These are phyloP conservation scores for Esox lucius DNA, from an alignment of 2,797 vertebrate genomes.

Conservation along the genomic window DNA sequence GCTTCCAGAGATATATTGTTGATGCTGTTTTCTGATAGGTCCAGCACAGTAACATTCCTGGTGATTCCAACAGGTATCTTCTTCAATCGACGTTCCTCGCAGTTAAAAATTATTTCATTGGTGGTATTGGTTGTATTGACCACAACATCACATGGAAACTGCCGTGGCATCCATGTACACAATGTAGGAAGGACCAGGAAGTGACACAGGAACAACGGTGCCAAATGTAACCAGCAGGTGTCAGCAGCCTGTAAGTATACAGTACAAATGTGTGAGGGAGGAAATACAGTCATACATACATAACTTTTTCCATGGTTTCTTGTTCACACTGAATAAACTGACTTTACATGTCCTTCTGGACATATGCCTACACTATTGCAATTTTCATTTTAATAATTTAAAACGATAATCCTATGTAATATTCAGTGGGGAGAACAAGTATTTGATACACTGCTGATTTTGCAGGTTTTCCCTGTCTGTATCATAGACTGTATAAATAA, in stretches of 20 bases:
- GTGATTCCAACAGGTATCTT: slow-evolving; percentile 78
- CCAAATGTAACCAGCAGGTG: slow-evolving; percentile 49
- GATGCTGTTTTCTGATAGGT: slow-evolving; percentile 84
- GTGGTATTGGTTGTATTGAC: slow-evolving; percentile 2
- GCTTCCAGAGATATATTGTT: slow-evolving; percentile 55
- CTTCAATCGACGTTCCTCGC: slow-evolving; percentile 65
- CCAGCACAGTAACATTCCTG: slow-evolving; percentile 77
- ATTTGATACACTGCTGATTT: too few species aligned
- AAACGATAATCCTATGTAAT: too few species aligned
- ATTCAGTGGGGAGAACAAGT: too few species aligned
- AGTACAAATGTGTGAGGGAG: too few species aligned
- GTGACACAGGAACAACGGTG: slow-evolving; percentile 61
- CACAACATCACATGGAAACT: slow-evolving; percentile 84
- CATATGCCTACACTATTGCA: too few species aligned
- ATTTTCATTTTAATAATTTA: too few species aligned
- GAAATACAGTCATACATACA: too few species aligned
- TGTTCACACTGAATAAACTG: too few species aligned
- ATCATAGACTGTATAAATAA: too few species aligned
- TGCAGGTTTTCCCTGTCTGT: too few species aligned
- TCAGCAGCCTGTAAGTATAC: slow-evolving; percentile 44
- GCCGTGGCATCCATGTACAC: slow-evolving; percentile 70
- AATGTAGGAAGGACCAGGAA: slow-evolving; percentile 59
- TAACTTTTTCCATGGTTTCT: too few species aligned
- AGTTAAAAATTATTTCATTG: slow-evolving; percentile 74
- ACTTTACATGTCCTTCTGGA: too few species aligned